phyloP scores from a whole-genome alignment of 2,797 vertebrate species.

The Orientallactaga sibirica region DNA sequence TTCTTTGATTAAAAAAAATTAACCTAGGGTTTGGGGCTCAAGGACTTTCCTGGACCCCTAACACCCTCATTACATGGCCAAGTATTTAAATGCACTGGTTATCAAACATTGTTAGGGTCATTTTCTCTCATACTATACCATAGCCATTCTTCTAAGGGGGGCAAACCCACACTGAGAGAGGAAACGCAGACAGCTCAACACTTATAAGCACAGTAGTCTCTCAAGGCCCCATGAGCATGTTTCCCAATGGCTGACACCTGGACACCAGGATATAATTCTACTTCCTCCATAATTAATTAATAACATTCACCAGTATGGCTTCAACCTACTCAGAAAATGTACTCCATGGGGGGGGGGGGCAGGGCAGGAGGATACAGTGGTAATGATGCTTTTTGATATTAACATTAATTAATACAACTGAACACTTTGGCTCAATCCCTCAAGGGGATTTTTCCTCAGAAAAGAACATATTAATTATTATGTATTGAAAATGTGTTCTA shows the following conservation, averaged over 20 bases:
- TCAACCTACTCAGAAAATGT: neutral
- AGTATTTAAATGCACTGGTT: neutral
- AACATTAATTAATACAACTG: slow-evolving; percentile 49
- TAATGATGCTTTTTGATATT: neutral
- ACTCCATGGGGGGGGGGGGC: neutral
- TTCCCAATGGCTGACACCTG: neutral
- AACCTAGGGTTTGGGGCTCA: too few relatives aligned
- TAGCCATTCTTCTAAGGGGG: neutral
- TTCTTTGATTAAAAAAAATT: too few relatives aligned
- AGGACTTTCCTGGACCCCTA: too few relatives aligned
- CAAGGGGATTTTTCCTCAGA: neutral
- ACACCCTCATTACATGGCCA: neutral
- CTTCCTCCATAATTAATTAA: neutral
- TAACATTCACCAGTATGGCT: neutral
- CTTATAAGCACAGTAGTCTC: neutral
- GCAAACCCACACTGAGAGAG: accelerated
- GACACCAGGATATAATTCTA: neutral
- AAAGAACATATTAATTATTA: slow-evolving; percentile 37
- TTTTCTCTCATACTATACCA: neutral
- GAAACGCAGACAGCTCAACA: neutral
- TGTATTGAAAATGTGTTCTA: slow-evolving; percentile 38
- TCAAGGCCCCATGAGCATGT: neutral
- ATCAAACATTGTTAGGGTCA: neutral
- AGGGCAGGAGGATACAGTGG: neutral
- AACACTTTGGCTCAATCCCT: slow-evolving; percentile 22